Evolutionary conservation across 2,888 invertebrate species (phyloP).

Genomic region (Phlogophora meticulosa): DNA sequence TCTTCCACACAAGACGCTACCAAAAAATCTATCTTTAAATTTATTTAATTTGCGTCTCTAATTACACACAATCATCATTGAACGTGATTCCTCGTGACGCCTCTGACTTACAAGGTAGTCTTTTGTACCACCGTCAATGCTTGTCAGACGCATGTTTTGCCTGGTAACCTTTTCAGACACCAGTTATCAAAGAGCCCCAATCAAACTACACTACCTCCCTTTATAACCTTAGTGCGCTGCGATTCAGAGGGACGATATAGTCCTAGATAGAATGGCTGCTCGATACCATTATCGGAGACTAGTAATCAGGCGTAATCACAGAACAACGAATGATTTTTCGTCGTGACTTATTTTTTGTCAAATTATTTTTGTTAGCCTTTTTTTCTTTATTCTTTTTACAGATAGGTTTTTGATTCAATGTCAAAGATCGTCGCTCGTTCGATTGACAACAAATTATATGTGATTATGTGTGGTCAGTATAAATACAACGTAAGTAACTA

Average conservation of each 20-base stretch:
- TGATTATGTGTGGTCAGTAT: constrained; percentile 75
- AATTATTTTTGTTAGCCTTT: constrained; percentile 76
- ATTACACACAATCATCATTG: constrained; percentile 86
- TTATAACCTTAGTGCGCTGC: constrained; percentile 33
- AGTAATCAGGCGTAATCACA: constrained; percentile 88
- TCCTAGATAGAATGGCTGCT: constrained; percentile 70
- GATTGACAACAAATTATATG: constrained; percentile 87
- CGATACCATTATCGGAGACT: constrained; percentile 84
- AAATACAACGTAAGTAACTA: constrained; percentile 72
- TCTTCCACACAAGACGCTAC: constrained; percentile 74
- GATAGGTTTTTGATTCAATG: constrained; percentile 83
- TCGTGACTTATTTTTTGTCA: constrained; percentile 83
- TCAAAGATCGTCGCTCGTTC: constrained; percentile 85
- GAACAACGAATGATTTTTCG: constrained; percentile 83
- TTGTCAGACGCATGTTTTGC: constrained; percentile 84
- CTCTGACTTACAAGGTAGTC: constrained; percentile 88
- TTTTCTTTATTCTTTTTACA: constrained; percentile 72
- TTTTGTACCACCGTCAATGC: constrained; percentile 87
- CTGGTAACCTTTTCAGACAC: constrained; percentile 80
- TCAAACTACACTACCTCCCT: constrained; percentile 63
- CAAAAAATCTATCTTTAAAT: constrained; percentile 82
- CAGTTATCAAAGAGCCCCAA: constrained; percentile 67
- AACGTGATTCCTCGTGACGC: constrained; percentile 84
- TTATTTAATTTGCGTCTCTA: constrained; percentile 88
- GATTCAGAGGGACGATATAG: constrained; percentile 69